Evolutionary conservation across 2,113 vertebrate species (phyloP).

Genomic region (Typhlomys cinereus): DNA sequence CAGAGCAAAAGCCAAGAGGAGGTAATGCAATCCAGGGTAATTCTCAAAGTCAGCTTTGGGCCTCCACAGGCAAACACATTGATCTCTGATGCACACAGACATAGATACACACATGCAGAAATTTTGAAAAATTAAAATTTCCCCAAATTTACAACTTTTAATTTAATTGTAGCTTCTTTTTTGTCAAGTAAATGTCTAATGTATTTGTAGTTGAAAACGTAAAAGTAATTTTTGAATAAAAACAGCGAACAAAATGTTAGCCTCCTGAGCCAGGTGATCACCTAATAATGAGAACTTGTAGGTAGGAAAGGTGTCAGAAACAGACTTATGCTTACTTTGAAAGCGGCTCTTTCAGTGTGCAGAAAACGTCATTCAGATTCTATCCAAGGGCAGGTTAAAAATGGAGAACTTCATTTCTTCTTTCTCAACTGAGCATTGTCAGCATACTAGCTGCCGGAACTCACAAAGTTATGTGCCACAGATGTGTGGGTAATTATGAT

Average conservation of each 20-base stretch:
- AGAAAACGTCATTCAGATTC: not conserved
- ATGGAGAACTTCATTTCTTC: slow-evolving; percentile 26
- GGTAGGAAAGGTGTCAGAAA: not conserved
- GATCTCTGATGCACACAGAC: no score
- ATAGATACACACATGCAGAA: no score
- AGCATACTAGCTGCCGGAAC: slow-evolving; percentile 32
- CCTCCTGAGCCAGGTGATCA: not conserved
- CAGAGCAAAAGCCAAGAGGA: no score
- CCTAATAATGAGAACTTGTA: not conserved
- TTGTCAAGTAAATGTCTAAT: not conserved
- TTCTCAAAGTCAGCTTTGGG: no score
- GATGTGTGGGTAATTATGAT: slow-evolving; percentile 72
- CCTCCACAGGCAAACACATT: no score
- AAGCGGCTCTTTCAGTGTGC: not conserved
- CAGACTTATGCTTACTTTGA: not conserved
- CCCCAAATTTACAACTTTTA: not conserved
- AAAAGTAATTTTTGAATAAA: not conserved
- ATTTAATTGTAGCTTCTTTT: not conserved
- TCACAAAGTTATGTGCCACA: slow-evolving; percentile 69
- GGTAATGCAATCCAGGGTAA: no score
- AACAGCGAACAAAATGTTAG: not conserved
- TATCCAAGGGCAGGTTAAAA: slow-evolving; percentile 6
- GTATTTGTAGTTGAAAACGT: not conserved
- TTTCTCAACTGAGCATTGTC: slow-evolving; percentile 51
- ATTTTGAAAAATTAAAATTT: no score